Evolutionary conservation across 2,113 vertebrate genomes (phyloP), one percentile per base, ranked within the genome.

Genomic region (Dasyornis broadbenti): DNA sequence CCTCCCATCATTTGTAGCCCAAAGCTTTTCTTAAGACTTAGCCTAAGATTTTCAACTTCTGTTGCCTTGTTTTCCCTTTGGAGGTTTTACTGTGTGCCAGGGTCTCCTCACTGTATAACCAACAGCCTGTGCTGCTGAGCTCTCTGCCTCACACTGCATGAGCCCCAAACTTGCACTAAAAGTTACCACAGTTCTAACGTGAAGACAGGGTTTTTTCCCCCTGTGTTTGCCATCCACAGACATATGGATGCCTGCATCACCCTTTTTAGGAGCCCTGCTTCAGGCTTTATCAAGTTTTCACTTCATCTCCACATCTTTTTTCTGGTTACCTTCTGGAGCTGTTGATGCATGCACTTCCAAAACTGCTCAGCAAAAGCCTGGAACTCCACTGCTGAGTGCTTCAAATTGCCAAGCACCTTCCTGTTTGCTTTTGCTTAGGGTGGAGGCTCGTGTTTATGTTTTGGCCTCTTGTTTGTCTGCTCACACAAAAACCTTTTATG

Each of bases 401-500:
- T 78, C 47, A 68, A 78, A 78, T 64, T 56, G 69, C 69, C 42
- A 37, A 64, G 10, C 21, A 78, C 44, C 30, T 78, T 84, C 39
- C 44, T 86, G 19, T 75, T 94, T 94, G 65, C 52, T 73, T 90
- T 90, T 81, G 27, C 9, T 63, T 56, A 52, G 83, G 72, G 91
- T 89, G 73, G 92, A 94, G 92, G 60, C 57, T 79, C 54, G 18
- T 9, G n/a, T 42, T 81, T 68, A 28, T 64, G 31, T 53, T 85
- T 91, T 84, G 57, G 61, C 56, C 57, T 40, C 79, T 81, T 80
- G 26, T 92, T 60, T 18, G 26, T 4, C 47, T 60, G 31, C 57
- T 89, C 65, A 76, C 3, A 10, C 53, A 92, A 86, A 94, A 83
- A 13, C 39, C 10, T 84, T 93, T 96, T 89, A 94, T 53, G 52